phyloP scores from a whole-genome alignment of 2,113 vertebrate genomes.

The Anarrhichthys ocellatus region DNA sequence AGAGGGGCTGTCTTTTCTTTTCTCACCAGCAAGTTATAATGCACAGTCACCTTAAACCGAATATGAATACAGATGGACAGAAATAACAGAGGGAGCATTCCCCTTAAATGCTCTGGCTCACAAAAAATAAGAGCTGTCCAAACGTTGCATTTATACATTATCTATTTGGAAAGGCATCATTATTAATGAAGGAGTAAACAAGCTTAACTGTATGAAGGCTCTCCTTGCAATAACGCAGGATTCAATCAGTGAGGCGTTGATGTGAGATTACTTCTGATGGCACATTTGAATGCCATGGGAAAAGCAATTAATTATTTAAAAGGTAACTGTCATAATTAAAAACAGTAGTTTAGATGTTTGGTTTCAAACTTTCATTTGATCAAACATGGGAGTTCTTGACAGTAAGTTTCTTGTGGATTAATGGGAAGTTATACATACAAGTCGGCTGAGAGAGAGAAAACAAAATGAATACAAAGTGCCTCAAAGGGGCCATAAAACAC shows the following conservation, averaged over 20 bases:
- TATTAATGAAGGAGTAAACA: slow-evolving; percentile 63
- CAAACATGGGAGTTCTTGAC: neutral
- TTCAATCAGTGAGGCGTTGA: slow-evolving; percentile 10
- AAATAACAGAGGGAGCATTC: neutral
- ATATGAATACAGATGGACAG: neutral
- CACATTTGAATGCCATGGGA: slow-evolving; percentile 41
- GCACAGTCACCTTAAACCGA: slow-evolving; percentile 18
- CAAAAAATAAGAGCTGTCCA: slow-evolving; percentile 12
- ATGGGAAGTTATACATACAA: slow-evolving; percentile 27
- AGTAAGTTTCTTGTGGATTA: slow-evolving; percentile 15
- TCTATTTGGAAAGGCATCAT: slow-evolving; percentile 58
- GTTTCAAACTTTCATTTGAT: slow-evolving; percentile 34
- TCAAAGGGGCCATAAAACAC: neutral
- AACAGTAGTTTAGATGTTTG: slow-evolving; percentile 35
- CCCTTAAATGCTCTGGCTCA: slow-evolving; percentile 1
- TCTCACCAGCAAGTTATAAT: slow-evolving; percentile 3
- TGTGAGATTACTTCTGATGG: slow-evolving; percentile 37
- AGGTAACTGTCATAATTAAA: slow-evolving; percentile 34
- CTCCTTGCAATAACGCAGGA: slow-evolving; percentile 27
- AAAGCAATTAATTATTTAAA: slow-evolving; percentile 52
- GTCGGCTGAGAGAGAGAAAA: neutral
- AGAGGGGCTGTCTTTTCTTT: slow-evolving; percentile 25
- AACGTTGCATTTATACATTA: slow-evolving; percentile 39
- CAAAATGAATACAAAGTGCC: slow-evolving; percentile 1
- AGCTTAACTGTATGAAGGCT: slow-evolving; percentile 17